A percentile compares a stretch with the other conserved stretches of the same genome.
Evolutionary conservation across 1,140 invertebrate genomes (phyloP).

Genomic region (Lepidurus couesii): DNA sequence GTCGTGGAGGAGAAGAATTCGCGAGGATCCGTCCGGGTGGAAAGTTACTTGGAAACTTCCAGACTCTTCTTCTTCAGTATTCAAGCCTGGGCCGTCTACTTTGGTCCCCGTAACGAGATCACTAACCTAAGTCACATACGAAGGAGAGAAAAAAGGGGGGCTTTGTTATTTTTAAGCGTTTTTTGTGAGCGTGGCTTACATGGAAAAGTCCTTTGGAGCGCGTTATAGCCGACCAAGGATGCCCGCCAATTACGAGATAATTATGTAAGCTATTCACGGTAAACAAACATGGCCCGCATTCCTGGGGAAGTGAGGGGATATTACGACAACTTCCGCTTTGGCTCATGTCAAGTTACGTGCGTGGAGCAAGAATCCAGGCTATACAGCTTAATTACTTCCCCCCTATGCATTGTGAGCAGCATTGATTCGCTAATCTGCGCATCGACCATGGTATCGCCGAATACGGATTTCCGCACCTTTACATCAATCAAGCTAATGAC

Average conservation of each 20-base stretch:
- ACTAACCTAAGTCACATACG: not conserved
- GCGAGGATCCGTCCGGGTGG: not conserved
- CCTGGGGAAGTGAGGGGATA: not conserved
- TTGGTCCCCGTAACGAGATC: not conserved
- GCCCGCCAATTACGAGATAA: slow-evolving; percentile 3
- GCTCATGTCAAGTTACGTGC: not conserved
- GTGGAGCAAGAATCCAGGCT: not conserved
- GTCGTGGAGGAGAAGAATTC: slow-evolving; percentile 1
- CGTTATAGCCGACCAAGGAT: slow-evolving; percentile 18
- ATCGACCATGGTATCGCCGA: not conserved
- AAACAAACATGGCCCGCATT: slow-evolving; percentile 8
- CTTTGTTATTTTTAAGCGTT: not conserved
- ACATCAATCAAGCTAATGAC: not conserved
- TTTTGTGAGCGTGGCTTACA: not conserved
- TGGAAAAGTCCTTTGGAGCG: slow-evolving; percentile 5
- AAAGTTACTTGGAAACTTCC: slow-evolving; percentile 10
- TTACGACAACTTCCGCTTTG: not conserved
- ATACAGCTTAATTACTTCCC: not conserved
- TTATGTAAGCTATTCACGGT: slow-evolving; percentile 18
- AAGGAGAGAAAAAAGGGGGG: not conserved
- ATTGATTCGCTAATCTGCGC: not conserved
- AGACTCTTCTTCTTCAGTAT: not conserved
- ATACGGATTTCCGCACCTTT: not conserved
- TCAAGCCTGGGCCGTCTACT: slow-evolving; percentile 9
- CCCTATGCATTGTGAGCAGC: not conserved